Percentiles rank a stretch among this genome's conserved stretches.
These are phyloP conservation scores for Drosophila pectinifera DNA, from an alignment of 1,140 invertebrate genomes.

Conservation along the genomic window DNA sequence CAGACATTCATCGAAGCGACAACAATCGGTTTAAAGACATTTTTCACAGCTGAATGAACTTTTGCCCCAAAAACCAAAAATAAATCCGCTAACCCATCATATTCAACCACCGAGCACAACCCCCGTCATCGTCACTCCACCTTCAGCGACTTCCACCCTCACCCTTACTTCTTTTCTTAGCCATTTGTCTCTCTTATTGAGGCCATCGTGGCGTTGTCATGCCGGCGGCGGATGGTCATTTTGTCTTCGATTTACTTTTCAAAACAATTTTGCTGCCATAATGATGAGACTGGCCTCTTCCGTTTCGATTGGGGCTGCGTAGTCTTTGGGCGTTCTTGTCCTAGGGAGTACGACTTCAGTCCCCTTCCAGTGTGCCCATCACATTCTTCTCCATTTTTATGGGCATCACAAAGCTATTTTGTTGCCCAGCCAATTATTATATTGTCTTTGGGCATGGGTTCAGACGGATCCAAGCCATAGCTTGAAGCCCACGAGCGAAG, in stretches of 20 bases:
- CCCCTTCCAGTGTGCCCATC: slow-evolving; percentile 11
- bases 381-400: slow-evolving; percentile 58
- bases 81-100: slow-evolving; percentile 64
- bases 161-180: slow-evolving; percentile 7
- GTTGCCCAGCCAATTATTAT: slow-evolving; percentile 67
- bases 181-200: slow-evolving; percentile 63
- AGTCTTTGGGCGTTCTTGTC: background rate
- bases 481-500: slow-evolving; percentile 7
- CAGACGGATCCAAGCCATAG: background rate
- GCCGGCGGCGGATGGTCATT: slow-evolving; percentile 66
- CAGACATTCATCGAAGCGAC: slow-evolving; percentile 35
- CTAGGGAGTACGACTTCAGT: background rate
- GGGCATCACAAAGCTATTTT: slow-evolving; percentile 53
- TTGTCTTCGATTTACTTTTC: slow-evolving; percentile 74
- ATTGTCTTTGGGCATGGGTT: slow-evolving; percentile 50
- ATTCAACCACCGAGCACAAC: slow-evolving; percentile 6
- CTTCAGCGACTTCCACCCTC: background rate
- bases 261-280: slow-evolving; percentile 71
- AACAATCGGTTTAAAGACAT: slow-evolving; percentile 63
- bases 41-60: slow-evolving; percentile 69
- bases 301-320: slow-evolving; percentile 43
- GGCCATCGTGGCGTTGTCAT: slow-evolving; percentile 56
- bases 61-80: slow-evolving; percentile 71
- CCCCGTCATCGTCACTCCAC: background rate
- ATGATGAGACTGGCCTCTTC: slow-evolving; percentile 59